These are phyloP conservation scores for Petrosia ficiformis DNA, from an alignment of 37 sponge, comb jelly and placozoan genomes.

Conservation along the genomic window DNA sequence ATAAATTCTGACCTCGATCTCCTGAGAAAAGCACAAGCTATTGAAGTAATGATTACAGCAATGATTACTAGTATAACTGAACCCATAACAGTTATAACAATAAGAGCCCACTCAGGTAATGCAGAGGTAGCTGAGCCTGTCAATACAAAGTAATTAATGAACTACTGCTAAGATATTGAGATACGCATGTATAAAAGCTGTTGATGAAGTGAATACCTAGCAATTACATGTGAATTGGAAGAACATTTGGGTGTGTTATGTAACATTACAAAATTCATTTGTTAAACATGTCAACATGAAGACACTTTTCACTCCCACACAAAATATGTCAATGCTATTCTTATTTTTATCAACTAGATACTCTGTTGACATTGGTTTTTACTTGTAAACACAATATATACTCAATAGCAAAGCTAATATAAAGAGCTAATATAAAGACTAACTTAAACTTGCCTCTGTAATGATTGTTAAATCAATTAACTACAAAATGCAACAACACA, in stretches of 20 bases:
- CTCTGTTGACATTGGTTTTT: too few species aligned
- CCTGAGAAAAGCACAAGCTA: constrained; percentile 9
- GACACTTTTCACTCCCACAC: neutral
- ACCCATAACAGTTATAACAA: constrained; percentile 41
- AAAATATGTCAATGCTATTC: too few species aligned
- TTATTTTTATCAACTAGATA: too few species aligned
- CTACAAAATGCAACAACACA: too few species aligned
- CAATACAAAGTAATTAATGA: neutral
- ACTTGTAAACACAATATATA: too few species aligned
- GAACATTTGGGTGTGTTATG: neutral
- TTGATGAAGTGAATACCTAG: too few species aligned
- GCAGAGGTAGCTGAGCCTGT: neutral
- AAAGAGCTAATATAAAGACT: too few species aligned
- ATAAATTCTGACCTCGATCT: constrained; percentile 19
- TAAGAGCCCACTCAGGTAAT: constrained; percentile 49
- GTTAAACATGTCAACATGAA: neutral
- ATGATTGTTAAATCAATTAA: too few species aligned
- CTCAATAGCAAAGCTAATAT: too few species aligned
- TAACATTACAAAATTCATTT: neutral
- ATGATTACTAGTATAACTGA: constrained; percentile 12
- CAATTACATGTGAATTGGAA: neutral
- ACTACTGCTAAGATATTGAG: neutral
- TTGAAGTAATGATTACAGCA: neutral
- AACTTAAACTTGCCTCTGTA: too few species aligned
- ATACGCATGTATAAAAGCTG: neutral